A percentile compares a stretch with the other conserved stretches of the same genome.
phyloP scores from a whole-genome alignment of 2,888 invertebrate genomes.

The Pelosia muscerda region DNA sequence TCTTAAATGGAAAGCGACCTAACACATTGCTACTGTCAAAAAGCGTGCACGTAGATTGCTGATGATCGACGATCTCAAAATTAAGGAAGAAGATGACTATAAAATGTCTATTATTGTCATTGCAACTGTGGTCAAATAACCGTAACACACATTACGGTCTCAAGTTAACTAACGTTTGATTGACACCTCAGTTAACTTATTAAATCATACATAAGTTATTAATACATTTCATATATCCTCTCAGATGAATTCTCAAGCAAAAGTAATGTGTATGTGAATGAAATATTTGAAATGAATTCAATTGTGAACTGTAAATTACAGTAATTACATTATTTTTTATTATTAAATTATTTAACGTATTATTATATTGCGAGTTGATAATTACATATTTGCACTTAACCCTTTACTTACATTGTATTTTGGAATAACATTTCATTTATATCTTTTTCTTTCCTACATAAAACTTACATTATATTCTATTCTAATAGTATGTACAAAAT shows the following conservation, averaged over 20 bases:
- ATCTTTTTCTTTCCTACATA: conserved; percentile 34
- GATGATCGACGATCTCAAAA: conserved; percentile 31
- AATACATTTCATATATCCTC: conserved; percentile 22
- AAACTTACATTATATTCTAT: conserved; percentile 43
- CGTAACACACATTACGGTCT: conserved; percentile 62
- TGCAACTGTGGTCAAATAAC: conserved; percentile 51
- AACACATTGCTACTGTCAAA: conserved; percentile 45
- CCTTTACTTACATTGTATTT: conserved; percentile 42
- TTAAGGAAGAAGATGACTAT: conserved; percentile 40
- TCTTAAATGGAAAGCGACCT: conserved; percentile 42
- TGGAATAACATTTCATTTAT: conserved; percentile 43
- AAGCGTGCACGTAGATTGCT: conserved; percentile 47
- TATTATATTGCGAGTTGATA: conserved; percentile 46
- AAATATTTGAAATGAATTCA: conserved; percentile 20
- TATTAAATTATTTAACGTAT: conserved; percentile 19
- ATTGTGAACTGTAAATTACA: conserved; percentile 25
- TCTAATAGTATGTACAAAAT: conserved; percentile 65
- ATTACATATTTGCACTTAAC: conserved; percentile 59
- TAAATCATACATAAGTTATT: conserved; percentile 10
- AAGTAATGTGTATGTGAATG: conserved; percentile 25
- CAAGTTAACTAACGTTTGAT: conserved; percentile 50
- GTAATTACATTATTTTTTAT: conserved; percentile 28
- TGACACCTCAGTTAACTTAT: conserved; percentile 54
- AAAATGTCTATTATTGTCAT: conserved; percentile 39
- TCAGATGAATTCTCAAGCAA: conserved; percentile 30